Evolutionary conservation across 2,888 invertebrate genomes (phyloP), one percentile per base, ranked within the genome.

Genomic region (Agriopis aurantiaria): DNA sequence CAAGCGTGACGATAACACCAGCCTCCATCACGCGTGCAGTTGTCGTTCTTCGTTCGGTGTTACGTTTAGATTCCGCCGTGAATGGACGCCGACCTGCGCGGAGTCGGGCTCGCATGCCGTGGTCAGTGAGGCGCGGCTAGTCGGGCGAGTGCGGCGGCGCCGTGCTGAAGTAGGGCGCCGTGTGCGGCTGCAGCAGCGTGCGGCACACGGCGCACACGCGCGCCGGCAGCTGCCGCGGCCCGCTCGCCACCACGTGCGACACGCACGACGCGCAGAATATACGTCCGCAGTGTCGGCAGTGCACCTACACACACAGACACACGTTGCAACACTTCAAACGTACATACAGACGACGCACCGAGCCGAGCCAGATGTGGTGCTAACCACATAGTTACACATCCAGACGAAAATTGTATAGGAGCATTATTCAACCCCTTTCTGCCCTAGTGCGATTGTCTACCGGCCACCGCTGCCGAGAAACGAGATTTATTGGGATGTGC

Each of bases 121-220:
- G 55, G 8, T 0, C n/a, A 1, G 17, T 0, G 17, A 7, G n/a
- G 23, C 55, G 69, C 17, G 59, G 63, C 71, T 75, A 78, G 74
- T 75, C 96, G 95, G 83, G 91, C 87, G 81, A 91, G 96, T 84
- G 84, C 59, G 97, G 97, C 77, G 96, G 96, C 84, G 97, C 97
- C 77, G 97, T 97, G 92, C 98, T 98, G 95, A 98, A 98, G 95
- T 98, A 98, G 58, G 98, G 98, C 82, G 98, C 97, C 77, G 97
- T 96, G 91, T 98, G 96, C 83, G 97, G 97, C 91, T 97, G 98
- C 87, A 99, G 96, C 85, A 99, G 96, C 61, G 99, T 99, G 95
- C 99, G 98, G 95, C 99, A 99, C 71, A 99, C 98, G 90, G 97
- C 97, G 95, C 99, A 99, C 77, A 99, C 99, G 88, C 97, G 97